Evolutionary conservation across 37 sponge, comb jelly and placozoan genomes (phyloP), one percentile per base, ranked within the genome.

Genomic region (Diacarnus erythraeanus): DNA sequence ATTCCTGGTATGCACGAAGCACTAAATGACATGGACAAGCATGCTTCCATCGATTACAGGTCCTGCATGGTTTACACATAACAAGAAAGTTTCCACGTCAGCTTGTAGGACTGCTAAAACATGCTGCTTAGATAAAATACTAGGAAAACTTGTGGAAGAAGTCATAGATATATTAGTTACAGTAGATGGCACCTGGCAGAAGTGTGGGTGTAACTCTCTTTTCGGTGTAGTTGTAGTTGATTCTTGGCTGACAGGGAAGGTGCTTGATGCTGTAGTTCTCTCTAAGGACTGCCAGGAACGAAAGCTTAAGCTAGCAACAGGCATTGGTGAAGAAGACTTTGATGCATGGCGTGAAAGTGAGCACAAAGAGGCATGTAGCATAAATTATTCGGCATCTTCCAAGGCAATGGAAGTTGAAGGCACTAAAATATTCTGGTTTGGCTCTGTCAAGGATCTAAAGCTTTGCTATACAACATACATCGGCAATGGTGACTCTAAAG

Each of bases 361-460:
- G 65, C 65, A 64, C n/a, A 20, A 64, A 20, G 65, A 64, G 10
- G 65, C 9, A 9, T 64, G 65, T 64, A 27, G n/a, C 8, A 23
- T 21, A 10, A 64, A 64, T 64, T 64, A 64, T 20, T 10, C 15
- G 65, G 65, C 27, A 20, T 64, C 65, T 9, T 64, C 65, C 65
- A 64, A 64, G 15, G 65, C 23, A 10, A 64, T 64, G 65, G 65
- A 64, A 64, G n/a, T 64, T 20, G 65, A 9, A 23, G 65, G 65
- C n/a, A 27, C n/a, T 9, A 26, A 64, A 20, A 64, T 9, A 23
- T 26, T 64, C n/a, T 64, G 65, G 65, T 27, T 27, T 10, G 8
- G 65, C 65, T 64, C 65, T 9, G 65, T 64, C 8, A 26, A 20
- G n/a, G 65, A 64, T 64, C n/a, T 64, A 20, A 69, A 69, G 17